A percentile compares a stretch with the other conserved stretches of the same genome.
Evolutionary conservation across 2,888 invertebrate species (phyloP).

Genomic region (Hyposoter didymator): DNA sequence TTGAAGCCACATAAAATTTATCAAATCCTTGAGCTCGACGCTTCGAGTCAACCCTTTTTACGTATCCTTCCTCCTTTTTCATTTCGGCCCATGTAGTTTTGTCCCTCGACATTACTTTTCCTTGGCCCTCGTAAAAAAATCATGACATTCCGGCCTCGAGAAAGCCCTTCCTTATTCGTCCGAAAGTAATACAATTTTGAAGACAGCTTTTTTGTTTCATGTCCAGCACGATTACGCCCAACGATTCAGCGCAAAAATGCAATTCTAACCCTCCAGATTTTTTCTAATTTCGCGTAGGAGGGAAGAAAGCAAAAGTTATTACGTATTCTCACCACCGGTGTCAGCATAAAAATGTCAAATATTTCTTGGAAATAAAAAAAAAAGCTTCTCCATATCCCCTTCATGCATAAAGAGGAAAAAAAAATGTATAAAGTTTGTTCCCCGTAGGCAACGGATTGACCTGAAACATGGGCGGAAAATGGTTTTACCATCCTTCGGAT

Average conservation of each 20-base stretch:
- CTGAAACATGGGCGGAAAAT: slow-evolving; percentile 14
- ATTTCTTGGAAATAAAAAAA: slow-evolving; percentile 11
- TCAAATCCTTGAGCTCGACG: slow-evolving; percentile 64
- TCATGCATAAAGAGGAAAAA: slow-evolving; percentile 27
- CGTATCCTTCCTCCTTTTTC: slow-evolving; percentile 27
- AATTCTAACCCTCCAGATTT: background rate
- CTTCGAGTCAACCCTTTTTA: slow-evolving; percentile 54
- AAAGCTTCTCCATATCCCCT: slow-evolving; percentile 8
- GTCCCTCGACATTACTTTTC: background rate
- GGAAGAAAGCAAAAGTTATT: slow-evolving; percentile 22
- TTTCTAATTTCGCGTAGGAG: slow-evolving; percentile 29
- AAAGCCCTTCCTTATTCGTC: slow-evolving; percentile 9
- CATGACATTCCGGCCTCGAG: slow-evolving; percentile 24
- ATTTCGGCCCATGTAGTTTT: slow-evolving; percentile 13
- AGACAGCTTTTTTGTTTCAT: slow-evolving; percentile 40
- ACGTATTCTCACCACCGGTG: slow-evolving; percentile 14
- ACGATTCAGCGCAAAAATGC: slow-evolving; percentile 24
- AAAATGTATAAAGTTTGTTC: slow-evolving; percentile 33
- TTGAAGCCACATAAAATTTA: slow-evolving; percentile 59
- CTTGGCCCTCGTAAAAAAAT: slow-evolving; percentile 12
- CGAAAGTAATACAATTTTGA: slow-evolving; percentile 19
- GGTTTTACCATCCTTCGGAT: slow-evolving; percentile 18
- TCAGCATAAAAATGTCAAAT: slow-evolving; percentile 48
- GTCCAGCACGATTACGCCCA: background rate
- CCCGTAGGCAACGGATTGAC: slow-evolving; percentile 31